Evolutionary conservation across 2,888 invertebrate species (phyloP), one percentile per base, ranked within the genome.

Genomic region (Hartigia nigra): DNA sequence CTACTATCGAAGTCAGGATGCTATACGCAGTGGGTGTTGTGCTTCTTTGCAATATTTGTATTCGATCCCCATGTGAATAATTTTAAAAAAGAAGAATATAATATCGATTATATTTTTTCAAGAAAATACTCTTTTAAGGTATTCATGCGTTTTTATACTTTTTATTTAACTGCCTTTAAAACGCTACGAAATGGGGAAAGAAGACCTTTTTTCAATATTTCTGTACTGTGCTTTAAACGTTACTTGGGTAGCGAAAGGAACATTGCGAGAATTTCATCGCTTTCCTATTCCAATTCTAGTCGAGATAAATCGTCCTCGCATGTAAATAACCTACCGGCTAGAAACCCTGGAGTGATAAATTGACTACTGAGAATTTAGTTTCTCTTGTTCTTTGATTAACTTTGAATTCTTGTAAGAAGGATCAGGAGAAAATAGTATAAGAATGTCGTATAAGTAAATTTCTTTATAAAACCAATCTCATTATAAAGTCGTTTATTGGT

Each of bases 221-320:
- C 14, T 9, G 9, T 4, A 35, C 4, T 9, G 55, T 55, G 55
- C 39, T 55, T 55, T 55, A 55, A 55, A 23, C 39, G 23, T 55
- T 55, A 23, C 9, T 55, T 23, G 23, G 31, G 12, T 31, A 31
- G 32, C 31, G 23, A 72, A 9, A 31, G 72, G 72, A 35, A 78
- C 77, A 80, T 79, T 79, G 81, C 79, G 79, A 81, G 78, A 84
- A 84, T 84, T 84, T 84, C 84, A 84, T 84, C 84, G 80, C 79
- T 77, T 81, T 80, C 79, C 77, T 77, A 78, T 79, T 81, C 80
- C 84, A 82, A 86, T 84, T 83, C 82, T 79, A 76, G 76, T 78
- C 70, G 12, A 72, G 80, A 87, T 88, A 86, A 87, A 88, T 87
- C 86, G 86, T 81, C 77, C 75, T 77, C 78, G 78, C 82, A 82